Conservation (phyloP, 2,888 invertebrate species). For the Chorisops tibialis region DNA sequence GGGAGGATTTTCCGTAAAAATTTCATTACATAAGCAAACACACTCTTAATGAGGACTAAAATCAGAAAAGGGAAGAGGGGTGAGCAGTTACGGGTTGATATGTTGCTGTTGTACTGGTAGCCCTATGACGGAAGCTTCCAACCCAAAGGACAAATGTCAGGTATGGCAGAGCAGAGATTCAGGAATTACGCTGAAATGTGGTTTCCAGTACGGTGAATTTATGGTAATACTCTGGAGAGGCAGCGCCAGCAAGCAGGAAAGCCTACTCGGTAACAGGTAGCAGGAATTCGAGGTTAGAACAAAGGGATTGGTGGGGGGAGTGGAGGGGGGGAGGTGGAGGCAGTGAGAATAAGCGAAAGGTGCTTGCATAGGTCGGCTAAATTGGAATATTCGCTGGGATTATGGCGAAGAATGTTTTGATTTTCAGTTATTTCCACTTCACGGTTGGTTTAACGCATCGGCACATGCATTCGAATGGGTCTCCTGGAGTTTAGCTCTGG, state of each 20-base stretch:
- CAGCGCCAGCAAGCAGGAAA: slow-evolving; percentile 1
- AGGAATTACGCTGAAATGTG: slow-evolving; percentile 17
- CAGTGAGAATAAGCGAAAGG: too few species aligned
- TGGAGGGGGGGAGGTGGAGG: too few species aligned
- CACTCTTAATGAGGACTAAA: too few species aligned
- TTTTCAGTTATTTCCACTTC: slow-evolving; percentile 22
- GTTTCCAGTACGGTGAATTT: slow-evolving; percentile 17
- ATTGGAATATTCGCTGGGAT: slow-evolving; percentile 15
- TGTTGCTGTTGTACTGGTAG: too few species aligned
- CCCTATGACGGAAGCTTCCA: background rate
- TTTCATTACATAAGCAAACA: too few species aligned
- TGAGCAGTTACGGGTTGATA: too few species aligned
- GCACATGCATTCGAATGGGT: background rate
- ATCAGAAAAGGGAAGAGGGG: too few species aligned
- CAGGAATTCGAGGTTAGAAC: background rate
- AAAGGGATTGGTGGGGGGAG: too few species aligned
- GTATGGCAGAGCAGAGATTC: slow-evolving; percentile 2
- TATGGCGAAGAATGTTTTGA: slow-evolving; percentile 18
- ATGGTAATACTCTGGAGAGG: slow-evolving; percentile 9
- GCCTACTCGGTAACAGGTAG: slow-evolving; percentile 8
- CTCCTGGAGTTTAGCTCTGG: too few species aligned
- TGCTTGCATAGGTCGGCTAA: slow-evolving; percentile 4
- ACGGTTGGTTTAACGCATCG: slow-evolving; percentile 5
- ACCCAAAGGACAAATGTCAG: background rate
- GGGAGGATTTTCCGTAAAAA: too few species aligned